These are phyloP conservation scores for Drepana arcuata DNA, from an alignment of 1,140 invertebrate genomes.

Conservation along the genomic window DNA sequence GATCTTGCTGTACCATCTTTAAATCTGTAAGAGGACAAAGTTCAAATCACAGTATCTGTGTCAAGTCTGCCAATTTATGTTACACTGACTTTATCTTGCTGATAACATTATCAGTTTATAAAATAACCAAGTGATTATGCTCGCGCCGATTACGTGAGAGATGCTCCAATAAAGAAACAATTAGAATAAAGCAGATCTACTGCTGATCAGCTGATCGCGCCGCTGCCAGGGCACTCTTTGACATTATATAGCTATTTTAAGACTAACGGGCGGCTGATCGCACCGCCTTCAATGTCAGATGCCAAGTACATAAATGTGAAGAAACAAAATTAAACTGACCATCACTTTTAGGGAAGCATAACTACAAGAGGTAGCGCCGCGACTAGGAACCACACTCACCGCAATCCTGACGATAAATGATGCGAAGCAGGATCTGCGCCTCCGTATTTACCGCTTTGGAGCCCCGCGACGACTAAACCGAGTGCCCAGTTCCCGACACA, in stretches of 20 bases:
- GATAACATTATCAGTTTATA: constrained; percentile 35
- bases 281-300: constrained; percentile 60
- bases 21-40: constrained; percentile 46
- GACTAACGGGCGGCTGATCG: constrained; percentile 59
- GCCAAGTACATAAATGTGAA: constrained; percentile 17
- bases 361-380: no score
- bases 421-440: constrained; percentile 56
- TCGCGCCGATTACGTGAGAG: constrained; percentile 18
- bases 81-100: constrained; percentile 19
- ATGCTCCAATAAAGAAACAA: constrained; percentile 20
- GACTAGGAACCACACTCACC: constrained; percentile 44
- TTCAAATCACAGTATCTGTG: constrained; percentile 32
- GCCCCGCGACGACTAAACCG: constrained; percentile 61
- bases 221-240: constrained; percentile 61
- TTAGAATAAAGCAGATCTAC: constrained; percentile 62
- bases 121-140: constrained; percentile 29
- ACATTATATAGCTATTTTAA: constrained; percentile 69
- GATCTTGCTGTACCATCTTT: constrained; percentile 73
- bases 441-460: constrained; percentile 69
- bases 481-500: constrained; percentile 54
- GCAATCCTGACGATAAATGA: constrained; percentile 65
- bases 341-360: no score
- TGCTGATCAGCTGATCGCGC: constrained; percentile 59
- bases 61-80: constrained; percentile 29
- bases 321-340: no score